Evolutionary conservation across 2,113 vertebrate species (phyloP).

Genomic region (Falco punctatus): DNA sequence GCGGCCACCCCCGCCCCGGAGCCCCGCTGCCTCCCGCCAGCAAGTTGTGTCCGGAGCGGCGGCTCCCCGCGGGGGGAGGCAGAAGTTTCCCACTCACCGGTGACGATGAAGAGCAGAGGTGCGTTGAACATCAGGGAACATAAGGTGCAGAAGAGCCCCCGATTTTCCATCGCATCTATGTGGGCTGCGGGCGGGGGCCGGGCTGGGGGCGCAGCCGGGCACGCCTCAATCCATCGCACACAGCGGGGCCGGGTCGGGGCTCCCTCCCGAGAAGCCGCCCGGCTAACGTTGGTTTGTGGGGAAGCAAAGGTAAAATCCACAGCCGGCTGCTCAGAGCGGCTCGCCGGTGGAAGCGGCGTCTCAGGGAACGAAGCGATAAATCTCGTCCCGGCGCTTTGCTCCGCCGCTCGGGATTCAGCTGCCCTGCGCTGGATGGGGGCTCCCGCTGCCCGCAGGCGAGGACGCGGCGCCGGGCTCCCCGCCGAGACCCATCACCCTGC

Average conservation of each 20-base stretch:
- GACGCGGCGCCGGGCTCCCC: conserved; percentile 51
- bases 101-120: conserved; percentile 79
- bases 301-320: conserved; percentile 65
- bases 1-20: background rate
- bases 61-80: background rate
- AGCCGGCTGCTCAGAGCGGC: background rate
- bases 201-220: conserved; percentile 47
- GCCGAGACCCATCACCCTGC: conserved; percentile 79
- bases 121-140: conserved; percentile 85
- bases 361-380: background rate
- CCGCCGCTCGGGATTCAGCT: conserved; percentile 43
- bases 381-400: background rate
- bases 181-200: conserved; percentile 52
- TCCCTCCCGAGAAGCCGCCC: conserved; percentile 39
- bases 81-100: conserved; percentile 84
- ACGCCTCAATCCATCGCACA: conserved; percentile 71
- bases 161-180: conserved; percentile 87
- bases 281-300: background rate
- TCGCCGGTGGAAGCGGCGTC: background rate
- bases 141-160: conserved; percentile 79
- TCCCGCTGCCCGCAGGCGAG: conserved; percentile 48
- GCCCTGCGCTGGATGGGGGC: conserved; percentile 48
- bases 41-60: background rate
- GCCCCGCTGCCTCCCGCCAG: background rate
- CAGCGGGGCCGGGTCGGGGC: background rate